A percentile compares a stretch with the other conserved stretches of the same genome.
Evolutionary conservation across 1,140 invertebrate species (phyloP).

Genomic region (Drosophila sechellia): DNA sequence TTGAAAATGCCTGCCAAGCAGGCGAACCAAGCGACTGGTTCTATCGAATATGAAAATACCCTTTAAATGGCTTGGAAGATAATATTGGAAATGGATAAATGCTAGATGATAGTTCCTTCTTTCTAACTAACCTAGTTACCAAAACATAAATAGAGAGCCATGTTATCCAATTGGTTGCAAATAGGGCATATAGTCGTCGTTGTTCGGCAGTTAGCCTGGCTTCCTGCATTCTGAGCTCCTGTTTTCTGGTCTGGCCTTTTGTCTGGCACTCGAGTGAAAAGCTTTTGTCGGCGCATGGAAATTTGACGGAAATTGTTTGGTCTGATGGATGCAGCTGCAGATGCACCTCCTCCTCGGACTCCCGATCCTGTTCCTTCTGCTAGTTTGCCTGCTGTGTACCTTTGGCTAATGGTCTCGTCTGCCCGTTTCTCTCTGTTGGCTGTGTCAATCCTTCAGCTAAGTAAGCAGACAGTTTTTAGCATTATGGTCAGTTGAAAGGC

Average conservation of each 20-base stretch:
- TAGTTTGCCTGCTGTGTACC: conserved; percentile 38
- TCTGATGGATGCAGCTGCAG: conserved; percentile 71
- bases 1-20: conserved; percentile 63
- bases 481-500: conserved; percentile 60
- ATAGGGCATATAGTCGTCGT: conserved; percentile 29
- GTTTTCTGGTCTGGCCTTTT: conserved; percentile 56
- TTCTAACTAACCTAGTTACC: neutral
- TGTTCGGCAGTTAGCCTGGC: neutral
- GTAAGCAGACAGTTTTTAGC: conserved; percentile 72
- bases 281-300: conserved; percentile 80
- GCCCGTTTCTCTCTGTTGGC: neutral
- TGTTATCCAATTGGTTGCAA: conserved; percentile 38
- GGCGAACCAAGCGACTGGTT: conserved; percentile 4
- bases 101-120: too few relatives aligned
- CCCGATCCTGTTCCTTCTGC: conserved; percentile 9
- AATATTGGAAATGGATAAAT: too few relatives aligned
- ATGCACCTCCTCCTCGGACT: conserved; percentile 8
- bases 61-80: conserved; percentile 12
- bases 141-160: conserved; percentile 3
- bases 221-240: conserved; percentile 21
- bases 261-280: conserved; percentile 79
- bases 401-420: conserved; percentile 57
- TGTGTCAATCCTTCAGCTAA: conserved; percentile 58
- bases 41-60: conserved; percentile 8
- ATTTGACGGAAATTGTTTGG: conserved; percentile 81